Evolutionary conservation across 2,888 invertebrate genomes (phyloP).

Genomic region (Pegoplata infirma): DNA sequence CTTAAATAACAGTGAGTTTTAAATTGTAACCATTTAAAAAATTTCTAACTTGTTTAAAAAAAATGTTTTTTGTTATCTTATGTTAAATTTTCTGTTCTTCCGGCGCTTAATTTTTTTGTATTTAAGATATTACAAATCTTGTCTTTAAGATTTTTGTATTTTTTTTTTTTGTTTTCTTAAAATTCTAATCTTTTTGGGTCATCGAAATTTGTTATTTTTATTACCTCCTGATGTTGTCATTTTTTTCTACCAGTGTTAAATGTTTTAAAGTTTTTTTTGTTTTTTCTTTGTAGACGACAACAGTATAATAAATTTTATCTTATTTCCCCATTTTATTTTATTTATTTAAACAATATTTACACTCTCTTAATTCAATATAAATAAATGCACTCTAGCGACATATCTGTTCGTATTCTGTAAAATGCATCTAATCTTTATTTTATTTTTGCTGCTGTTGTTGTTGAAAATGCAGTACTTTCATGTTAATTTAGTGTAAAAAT

Average conservation of each 20-base stretch:
- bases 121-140: conserved; percentile 1
- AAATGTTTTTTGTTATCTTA: no score
- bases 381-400: neutral
- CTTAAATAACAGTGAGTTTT: no score
- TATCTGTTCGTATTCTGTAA: neutral
- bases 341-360: neutral
- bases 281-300: no score
- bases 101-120: neutral
- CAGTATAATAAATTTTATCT: neutral
- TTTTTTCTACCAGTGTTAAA: neutral
- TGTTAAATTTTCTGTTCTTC: neutral
- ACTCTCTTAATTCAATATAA: neutral
- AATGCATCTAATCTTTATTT: neutral
- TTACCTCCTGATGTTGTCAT: neutral
- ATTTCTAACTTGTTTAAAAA: neutral
- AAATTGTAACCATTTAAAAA: neutral
- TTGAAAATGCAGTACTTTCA: conserved; percentile 26
- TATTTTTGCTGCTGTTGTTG: no score
- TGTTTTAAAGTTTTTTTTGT: no score
- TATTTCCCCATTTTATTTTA: neutral
- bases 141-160: no score
- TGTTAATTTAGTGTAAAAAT: conserved; percentile 11
- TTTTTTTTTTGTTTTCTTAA: conserved; percentile 7
- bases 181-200: conserved; percentile 55
- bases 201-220: conserved; percentile 30